phyloP scores from a whole-genome alignment of 2,888 invertebrate species.

The Sarcophaga variegata region DNA sequence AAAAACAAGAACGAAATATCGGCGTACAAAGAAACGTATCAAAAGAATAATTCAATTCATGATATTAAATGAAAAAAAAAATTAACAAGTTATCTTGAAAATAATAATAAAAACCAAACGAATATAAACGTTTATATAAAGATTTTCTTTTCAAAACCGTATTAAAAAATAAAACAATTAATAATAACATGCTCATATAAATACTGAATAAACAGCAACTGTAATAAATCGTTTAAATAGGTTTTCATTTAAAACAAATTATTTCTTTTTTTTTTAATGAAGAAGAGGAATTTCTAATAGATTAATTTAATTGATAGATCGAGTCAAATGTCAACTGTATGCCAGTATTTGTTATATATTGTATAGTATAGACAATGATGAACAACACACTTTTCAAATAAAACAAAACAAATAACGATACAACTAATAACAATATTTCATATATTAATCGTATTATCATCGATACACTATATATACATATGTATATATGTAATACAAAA shows the following conservation, averaged over 20 bases:
- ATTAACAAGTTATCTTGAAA: conserved; percentile 64
- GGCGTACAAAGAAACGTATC: conserved; percentile 41
- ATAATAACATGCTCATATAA: conserved; percentile 24
- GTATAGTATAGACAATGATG: conserved; percentile 38
- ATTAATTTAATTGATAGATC: conserved; percentile 73
- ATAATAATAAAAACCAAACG: conserved; percentile 50
- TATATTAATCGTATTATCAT: conserved; percentile 28
- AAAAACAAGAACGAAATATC: not conserved
- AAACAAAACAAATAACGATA: conserved; percentile 35
- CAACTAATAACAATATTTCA: conserved; percentile 49
- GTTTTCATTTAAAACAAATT: conserved; percentile 58
- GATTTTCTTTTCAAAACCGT: conserved; percentile 52
- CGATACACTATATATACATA: not conserved
- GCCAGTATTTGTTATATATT: conserved; percentile 58
- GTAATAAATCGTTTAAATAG: conserved; percentile 59
- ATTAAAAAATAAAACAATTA: conserved; percentile 42
- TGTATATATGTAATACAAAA: conserved; percentile 20
- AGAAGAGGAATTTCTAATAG: conserved; percentile 71
- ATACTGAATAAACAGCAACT: conserved; percentile 57
- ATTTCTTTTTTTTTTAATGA: conserved; percentile 47
- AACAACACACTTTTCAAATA: conserved; percentile 19
- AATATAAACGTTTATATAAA: conserved; percentile 46
- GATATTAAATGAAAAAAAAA: conserved; percentile 43
- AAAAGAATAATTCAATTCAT: conserved; percentile 49
- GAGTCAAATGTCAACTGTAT: conserved; percentile 73